Evolutionary conservation across 2,888 invertebrate genomes (phyloP), one percentile per base, ranked within the genome.

Genomic region (Hemicrepidius hirtus): DNA sequence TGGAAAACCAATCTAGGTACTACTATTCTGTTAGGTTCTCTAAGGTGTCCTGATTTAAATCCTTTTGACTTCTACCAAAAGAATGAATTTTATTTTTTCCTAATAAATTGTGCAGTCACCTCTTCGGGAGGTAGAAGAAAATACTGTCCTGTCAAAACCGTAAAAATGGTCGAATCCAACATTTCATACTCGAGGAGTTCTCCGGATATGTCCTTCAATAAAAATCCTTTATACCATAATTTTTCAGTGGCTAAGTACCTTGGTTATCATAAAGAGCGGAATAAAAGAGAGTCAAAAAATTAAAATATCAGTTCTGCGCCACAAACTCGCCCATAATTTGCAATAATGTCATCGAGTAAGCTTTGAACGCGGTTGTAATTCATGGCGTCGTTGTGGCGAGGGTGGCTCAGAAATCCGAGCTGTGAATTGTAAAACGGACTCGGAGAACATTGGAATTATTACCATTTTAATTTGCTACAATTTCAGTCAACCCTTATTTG

Each of bases 321-420:
- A 68, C 68, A 60, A 68, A 68, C 68, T 50, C 59, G 35, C 49
- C 60, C 57, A 68, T 73, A 75, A 75, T 73, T 75, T 60, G 73
- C 68, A 62, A 68, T 69, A 71, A 74, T 72, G 70, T 73, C 74
- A 63, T 68, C 73, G 60, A 49, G 55, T 44, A 75, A 71, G 74
- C 77, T 57, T 66, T 72, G 70, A 66, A 67, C 55, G 59, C 70
- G 75, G 63, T 71, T 71, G 73, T 77, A 71, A 76, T 77, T 78
- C 75, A 78, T 73, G 71, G 74, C 75, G 77, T 75, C 78, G 70
- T 78, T 77, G 75, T 71, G 77, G 72, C 74, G 77, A 73, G 67
- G 69, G 74, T 74, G 72, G 72, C 71, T 73, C 41, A 21, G 35
- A 57, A 59, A 24, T 44, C 16, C 60, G 60, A 57, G 57, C 57